Conservation (phyloP, 2,888 invertebrate genomes). For the Dryobotodes eremita region DNA sequence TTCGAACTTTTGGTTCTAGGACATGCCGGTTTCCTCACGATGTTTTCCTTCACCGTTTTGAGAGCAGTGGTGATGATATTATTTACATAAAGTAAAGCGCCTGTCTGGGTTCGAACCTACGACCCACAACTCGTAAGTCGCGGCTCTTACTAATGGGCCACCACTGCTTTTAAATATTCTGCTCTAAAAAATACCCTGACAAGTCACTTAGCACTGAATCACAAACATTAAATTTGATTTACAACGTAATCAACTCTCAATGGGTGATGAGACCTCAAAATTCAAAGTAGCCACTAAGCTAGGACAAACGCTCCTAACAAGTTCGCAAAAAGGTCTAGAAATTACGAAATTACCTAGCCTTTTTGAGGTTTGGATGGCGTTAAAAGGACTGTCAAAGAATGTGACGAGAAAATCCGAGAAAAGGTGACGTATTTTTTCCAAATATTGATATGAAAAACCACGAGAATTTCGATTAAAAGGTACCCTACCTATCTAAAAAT, state of each 20-base stretch:
- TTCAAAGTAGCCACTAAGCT: conserved; percentile 17
- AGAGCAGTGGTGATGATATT: too few species aligned
- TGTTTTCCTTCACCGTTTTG: too few species aligned
- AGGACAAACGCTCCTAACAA: not conserved
- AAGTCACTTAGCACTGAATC: not conserved
- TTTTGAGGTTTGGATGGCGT: not conserved
- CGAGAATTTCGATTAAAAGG: conserved; percentile 19
- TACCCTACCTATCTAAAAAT: not conserved
- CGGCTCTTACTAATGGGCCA: too few species aligned
- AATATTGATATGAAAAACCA: conserved; percentile 13
- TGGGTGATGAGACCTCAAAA: not conserved
- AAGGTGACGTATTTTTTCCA: not conserved
- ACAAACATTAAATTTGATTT: conserved; percentile 8
- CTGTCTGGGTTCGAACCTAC: too few species aligned
- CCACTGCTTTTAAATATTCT: too few species aligned
- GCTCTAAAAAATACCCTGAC: not conserved
- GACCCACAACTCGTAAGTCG: too few species aligned
- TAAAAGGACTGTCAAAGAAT: conserved; percentile 38
- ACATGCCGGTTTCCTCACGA: too few species aligned
- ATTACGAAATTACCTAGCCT: not conserved
- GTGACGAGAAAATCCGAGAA: conserved; percentile 19
- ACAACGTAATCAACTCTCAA: conserved; percentile 11
- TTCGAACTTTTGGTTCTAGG: too few species aligned
- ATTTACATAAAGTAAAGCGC: too few species aligned
- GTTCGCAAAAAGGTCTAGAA: conserved; percentile 34